A percentile compares a stretch with the other conserved stretches of the same genome.
Conservation (phyloP, 2,113 vertebrate genomes). For the Brachirus orientalis region DNA sequence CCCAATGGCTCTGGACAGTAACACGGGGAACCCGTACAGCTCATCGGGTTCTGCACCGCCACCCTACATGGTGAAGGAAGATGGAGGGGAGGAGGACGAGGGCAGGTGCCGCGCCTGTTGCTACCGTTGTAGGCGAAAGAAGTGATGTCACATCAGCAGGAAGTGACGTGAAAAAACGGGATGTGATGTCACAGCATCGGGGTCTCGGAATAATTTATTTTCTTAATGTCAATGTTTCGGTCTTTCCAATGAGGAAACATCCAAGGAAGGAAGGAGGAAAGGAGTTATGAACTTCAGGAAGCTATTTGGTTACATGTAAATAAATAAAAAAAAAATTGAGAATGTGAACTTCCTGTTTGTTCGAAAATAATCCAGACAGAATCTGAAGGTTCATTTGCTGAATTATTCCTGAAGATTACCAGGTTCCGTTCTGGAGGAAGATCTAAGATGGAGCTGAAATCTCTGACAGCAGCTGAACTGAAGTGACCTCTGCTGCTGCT, state of each 20-base stretch:
- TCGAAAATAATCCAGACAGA: too few species aligned
- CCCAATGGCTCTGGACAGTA: conserved; percentile 35
- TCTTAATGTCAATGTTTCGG: background rate
- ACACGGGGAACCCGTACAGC: conserved; percentile 14
- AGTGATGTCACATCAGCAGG: conserved; percentile 41
- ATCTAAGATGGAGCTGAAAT: too few species aligned
- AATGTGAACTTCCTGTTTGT: background rate
- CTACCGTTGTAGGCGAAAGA: conserved; percentile 64
- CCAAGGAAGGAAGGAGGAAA: background rate
- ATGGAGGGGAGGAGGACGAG: conserved; percentile 19
- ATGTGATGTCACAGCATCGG: background rate
- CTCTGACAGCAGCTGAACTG: background rate
- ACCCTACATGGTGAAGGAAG: conserved; percentile 63
- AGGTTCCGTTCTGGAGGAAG: too few species aligned
- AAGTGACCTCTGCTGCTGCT: background rate
- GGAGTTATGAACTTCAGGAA: background rate
- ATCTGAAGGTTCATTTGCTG: too few species aligned
- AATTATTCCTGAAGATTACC: too few species aligned
- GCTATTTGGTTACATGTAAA: background rate
- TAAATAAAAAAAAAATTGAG: background rate
- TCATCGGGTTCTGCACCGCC: conserved; percentile 21
- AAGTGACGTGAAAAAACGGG: conserved; percentile 37
- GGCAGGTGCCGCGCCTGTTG: conserved; percentile 48
- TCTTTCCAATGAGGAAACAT: background rate
- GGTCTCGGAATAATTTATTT: conserved; percentile 1